Evolutionary conservation across 2,113 vertebrate species (phyloP).

Genomic region (Hippocampus barbouri): DNA sequence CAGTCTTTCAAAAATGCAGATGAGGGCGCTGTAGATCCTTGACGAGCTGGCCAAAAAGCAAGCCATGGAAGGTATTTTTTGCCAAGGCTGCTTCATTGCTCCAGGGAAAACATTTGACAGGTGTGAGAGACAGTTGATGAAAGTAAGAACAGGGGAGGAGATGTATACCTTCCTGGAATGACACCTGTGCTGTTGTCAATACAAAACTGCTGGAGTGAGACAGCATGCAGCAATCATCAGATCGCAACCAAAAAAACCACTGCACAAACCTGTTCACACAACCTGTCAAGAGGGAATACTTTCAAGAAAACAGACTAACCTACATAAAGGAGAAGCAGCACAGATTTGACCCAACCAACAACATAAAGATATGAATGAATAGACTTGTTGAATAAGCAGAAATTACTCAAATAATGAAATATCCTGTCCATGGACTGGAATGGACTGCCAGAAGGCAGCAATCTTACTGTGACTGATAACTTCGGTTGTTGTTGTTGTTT

Average conservation of each 20-base stretch:
- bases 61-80: slow-evolving; percentile 19
- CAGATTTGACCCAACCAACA: not conserved
- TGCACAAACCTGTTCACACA: not conserved
- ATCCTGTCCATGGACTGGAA: no score
- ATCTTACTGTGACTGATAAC: no score
- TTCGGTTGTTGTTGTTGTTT: no score
- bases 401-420: not conserved
- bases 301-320: not conserved
- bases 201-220: slow-evolving; percentile 2
- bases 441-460: no score
- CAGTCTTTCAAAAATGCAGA: slow-evolving; percentile 12
- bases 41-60: not conserved
- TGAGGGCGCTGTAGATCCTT: slow-evolving; percentile 49
- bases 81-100: slow-evolving; percentile 10
- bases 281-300: not conserved
- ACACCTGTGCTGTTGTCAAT: not conserved
- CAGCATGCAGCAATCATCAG: not conserved
- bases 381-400: not conserved
- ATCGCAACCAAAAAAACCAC: not conserved
- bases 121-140: slow-evolving; percentile 2
- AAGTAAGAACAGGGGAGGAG: not conserved
- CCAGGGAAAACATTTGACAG: slow-evolving; percentile 12
- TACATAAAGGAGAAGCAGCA: not conserved
- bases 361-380: not conserved
- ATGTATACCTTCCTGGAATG: not conserved